Base-by-base conservation (phyloP, 2,888 invertebrate species). In the Drosophila kanekoi region DNA sequence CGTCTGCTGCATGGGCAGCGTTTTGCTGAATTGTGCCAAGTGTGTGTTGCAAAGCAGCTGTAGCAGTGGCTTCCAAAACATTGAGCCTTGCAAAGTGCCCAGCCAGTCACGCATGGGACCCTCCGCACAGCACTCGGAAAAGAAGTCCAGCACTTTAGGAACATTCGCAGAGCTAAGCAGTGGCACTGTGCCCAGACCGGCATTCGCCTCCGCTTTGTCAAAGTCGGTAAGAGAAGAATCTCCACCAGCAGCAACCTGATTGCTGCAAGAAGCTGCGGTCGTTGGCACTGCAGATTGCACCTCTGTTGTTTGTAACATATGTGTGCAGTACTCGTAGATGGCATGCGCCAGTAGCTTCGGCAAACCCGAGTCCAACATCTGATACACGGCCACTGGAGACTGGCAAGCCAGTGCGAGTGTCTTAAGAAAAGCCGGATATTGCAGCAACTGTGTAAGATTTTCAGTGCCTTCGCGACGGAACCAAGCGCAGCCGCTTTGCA, bases 61-160 rank as follows among this genome's bases (percentile, higher is more conserved):
- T 10, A 98, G 93, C 69, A 98, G 93, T 4, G 97, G 96, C 48
- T 95, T 94, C 98, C 98, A 98, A 93, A 98, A 98, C n/a, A 94
- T 93, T 3, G 95, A 95, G 8, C 97, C 97, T 77, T 96, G 95
- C 51, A 94, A 92, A 0, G 95, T 95, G 13, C 98, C 98, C 48
- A 98, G 94, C 98, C 98, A 98, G 92, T 97, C 96, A 77, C 97
- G 95, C 93, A 98, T 95, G 73, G 95, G 94, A 18, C 95, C 95
- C 86, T 97, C 97, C 20, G 95, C 94, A 90, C 97, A 96, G 64
- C 97, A 94, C 72, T 96, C 95, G 0, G 96, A 95, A 88, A 97
- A 95, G 93, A 98, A 97, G 84, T 96, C 95, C 66, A 98, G 94
- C 53, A 97, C 94, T 51, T 94, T 93, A 0, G 94, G 94, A 48